Evolutionary conservation across 2,113 vertebrate species (phyloP), one percentile per base, ranked within the genome.

Genomic region (Aegotheles bennettii): DNA sequence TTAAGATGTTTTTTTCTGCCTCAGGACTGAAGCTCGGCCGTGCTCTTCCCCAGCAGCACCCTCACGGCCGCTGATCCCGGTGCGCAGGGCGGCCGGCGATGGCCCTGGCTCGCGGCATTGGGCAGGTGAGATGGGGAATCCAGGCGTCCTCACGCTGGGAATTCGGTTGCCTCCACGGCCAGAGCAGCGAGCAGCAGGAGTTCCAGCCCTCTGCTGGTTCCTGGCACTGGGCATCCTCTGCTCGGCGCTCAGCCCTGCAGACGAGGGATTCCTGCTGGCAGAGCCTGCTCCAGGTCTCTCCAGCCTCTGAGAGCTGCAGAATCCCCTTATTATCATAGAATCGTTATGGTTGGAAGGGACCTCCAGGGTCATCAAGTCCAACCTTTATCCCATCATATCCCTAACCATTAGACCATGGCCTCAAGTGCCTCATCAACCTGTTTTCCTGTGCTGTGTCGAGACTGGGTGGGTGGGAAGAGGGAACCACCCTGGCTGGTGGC

Each of bases 61-160:
- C 12, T 17, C 13, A 1, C 4, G 25, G 40, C 50, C 35, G n/a
- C 21, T 29, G 54, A n/a, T 36, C 13, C 10, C 1, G 0, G 19
- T 1, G 4, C 1, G 1, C 11, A 6, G 21, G 12, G 4, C 33
- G 43, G 38, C 29, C 50, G 53, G 16, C 18, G 80, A 20, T 0
- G 0, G 21, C 31, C 24, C 9, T 3, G 3, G 17, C 31, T 23
- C 1, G 2, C 17, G 2, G 36, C 13, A 0, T 5, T 4, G 40
- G 25, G 29, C 2, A 59, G 93, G 83, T 91, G 53, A 94, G 88
- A 8, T 5, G 6, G 2, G 20, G 0, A 0, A 9, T 31, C 7
- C 21, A 2, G 11, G 31, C 36, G 10, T 38, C 9, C 2, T 6
- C 26, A 3, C 0, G 1, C 23, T 51, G 26, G n/a, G 25, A 16